phyloP scores from a whole-genome alignment of 2,888 invertebrate species.

The Oscheius sp. region DNA sequence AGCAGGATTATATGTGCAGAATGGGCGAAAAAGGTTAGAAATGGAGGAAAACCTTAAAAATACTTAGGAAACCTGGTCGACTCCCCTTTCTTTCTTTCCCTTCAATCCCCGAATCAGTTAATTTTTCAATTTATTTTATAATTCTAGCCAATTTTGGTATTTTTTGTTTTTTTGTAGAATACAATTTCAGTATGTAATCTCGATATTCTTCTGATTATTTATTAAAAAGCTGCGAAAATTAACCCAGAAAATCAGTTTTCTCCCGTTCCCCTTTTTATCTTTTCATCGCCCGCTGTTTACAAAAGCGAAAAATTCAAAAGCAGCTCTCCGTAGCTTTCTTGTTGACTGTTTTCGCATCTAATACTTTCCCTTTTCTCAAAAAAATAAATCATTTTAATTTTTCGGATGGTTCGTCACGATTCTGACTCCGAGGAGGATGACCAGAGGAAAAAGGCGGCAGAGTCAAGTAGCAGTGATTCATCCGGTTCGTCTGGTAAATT shows the following conservation, averaged over 20 bases:
- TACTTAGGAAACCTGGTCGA: too few species aligned
- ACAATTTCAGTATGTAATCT: too few species aligned
- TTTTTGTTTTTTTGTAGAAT: too few species aligned
- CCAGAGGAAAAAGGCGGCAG: neutral
- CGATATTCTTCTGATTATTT: too few species aligned
- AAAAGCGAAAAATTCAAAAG: neutral
- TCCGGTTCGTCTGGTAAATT: neutral
- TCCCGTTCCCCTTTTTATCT: neutral
- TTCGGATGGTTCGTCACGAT: constrained; percentile 18
- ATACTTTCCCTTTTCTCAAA: neutral
- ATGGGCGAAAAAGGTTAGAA: too few species aligned
- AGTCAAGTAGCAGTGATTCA: neutral
- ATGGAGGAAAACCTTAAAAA: too few species aligned
- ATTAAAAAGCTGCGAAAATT: neutral
- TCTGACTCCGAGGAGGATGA: neutral
- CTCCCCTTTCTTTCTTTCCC: too few species aligned
- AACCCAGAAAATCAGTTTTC: neutral
- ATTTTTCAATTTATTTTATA: too few species aligned
- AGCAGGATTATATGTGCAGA: too few species aligned
- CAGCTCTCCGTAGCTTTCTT: too few species aligned
- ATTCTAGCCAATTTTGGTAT: too few species aligned
- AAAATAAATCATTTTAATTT: neutral
- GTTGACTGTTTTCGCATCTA: neutral
- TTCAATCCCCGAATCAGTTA: too few species aligned
- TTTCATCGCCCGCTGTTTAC: neutral